Percentiles rank a stretch among this genome's conserved stretches.
These are phyloP conservation scores for Coptodon rendalli DNA, from an alignment of 2,113 vertebrate species.

Conservation along the genomic window DNA sequence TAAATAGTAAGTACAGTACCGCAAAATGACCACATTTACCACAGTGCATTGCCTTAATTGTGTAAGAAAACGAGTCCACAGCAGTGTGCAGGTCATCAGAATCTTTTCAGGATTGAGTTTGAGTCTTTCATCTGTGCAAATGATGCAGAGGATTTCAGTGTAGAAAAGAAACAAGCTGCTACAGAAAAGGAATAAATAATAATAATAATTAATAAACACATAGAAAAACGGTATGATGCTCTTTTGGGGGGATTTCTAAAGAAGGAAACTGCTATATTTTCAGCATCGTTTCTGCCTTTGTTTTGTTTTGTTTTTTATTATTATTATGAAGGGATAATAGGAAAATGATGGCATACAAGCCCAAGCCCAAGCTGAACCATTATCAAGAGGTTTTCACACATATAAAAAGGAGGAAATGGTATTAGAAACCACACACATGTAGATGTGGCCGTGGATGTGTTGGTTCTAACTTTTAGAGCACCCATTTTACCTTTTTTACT, in stretches of 20 bases:
- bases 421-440: neutral
- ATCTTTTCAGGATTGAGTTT: neutral
- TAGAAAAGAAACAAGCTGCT: neutral
- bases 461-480: neutral
- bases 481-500: neutral
- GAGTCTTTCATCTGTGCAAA: neutral
- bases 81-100: neutral
- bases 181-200: neutral
- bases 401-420: neutral
- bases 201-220: neutral
- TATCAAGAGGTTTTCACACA: neutral
- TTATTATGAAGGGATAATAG: neutral
- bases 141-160: neutral
- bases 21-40: neutral
- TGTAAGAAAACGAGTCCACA: neutral
- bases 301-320: neutral
- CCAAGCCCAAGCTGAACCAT: neutral
- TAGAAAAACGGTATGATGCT: neutral
- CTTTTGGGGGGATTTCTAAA: neutral
- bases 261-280: neutral
- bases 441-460: neutral
- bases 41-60: neutral
- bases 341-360: neutral
- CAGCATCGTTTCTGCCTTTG: neutral
- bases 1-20: neutral